Evolutionary conservation across 2,113 vertebrate genomes (phyloP).

Genomic region (Perca fluviatilis): DNA sequence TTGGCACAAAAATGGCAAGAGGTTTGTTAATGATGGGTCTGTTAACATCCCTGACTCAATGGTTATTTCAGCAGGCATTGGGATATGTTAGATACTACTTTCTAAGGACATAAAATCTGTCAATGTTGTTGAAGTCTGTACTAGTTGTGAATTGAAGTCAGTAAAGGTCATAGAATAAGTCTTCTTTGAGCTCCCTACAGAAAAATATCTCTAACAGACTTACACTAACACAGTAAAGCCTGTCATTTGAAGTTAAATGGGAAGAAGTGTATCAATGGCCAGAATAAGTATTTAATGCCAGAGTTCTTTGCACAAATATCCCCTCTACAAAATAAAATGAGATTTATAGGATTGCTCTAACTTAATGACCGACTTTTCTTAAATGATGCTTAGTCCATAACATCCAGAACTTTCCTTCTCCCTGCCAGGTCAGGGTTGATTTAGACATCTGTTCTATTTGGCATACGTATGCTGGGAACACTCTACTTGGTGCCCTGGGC

Average conservation of each 20-base stretch:
- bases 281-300: constrained; percentile 32
- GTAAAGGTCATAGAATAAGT: neutral
- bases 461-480: constrained; percentile 53
- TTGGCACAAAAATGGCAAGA: neutral
- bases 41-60: neutral
- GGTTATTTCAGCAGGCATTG: neutral
- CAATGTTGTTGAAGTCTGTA: constrained; percentile 7
- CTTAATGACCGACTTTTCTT: constrained; percentile 58
- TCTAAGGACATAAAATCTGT: neutral
- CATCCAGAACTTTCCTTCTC: constrained; percentile 45
- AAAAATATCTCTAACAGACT: neutral
- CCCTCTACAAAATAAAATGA: constrained; percentile 33
- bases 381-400: constrained; percentile 49
- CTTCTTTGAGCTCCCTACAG: constrained; percentile 3
- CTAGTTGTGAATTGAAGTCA: neutral
- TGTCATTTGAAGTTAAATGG: constrained; percentile 25
- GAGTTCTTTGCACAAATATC: neutral
- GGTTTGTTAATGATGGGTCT: neutral
- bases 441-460: constrained; percentile 74
- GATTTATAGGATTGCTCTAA: constrained; percentile 46
- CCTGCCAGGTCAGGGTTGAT: constrained; percentile 64
- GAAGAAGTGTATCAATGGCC: constrained; percentile 4
- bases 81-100: neutral
- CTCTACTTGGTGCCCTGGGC: constrained; percentile 60
- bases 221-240: constrained; percentile 5